phyloP scores from a whole-genome alignment of 1,140 invertebrate species.

The Semibalanus balanoides region DNA sequence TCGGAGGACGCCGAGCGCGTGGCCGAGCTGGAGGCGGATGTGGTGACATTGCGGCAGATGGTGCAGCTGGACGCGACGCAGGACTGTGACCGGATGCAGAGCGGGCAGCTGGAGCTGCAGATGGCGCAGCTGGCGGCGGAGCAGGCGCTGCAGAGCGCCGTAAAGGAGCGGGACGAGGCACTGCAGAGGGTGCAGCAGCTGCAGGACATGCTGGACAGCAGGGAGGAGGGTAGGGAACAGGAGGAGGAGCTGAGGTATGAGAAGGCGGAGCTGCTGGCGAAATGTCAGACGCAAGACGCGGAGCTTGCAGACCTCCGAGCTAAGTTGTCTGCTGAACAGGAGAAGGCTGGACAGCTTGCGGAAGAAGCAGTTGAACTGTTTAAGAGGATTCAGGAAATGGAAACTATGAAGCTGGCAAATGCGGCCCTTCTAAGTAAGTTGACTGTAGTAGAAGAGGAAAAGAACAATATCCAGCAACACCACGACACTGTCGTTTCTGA shows the following conservation, averaged over 20 bases:
- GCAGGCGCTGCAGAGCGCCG: too few species aligned
- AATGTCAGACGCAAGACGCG: not conserved
- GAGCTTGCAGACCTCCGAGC: not conserved
- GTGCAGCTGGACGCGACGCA: not conserved
- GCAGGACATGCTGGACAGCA: not conserved
- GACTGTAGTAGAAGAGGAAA: too few species aligned
- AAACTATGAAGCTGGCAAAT: not conserved
- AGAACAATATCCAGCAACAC: too few species aligned
- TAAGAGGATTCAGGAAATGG: not conserved
- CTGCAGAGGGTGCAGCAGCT: not conserved
- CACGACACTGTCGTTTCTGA: too few species aligned
- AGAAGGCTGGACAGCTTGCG: not conserved
- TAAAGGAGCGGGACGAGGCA: not conserved
- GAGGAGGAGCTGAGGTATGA: not conserved
- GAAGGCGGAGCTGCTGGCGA: not conserved
- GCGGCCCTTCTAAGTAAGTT: not conserved
- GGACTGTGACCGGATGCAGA: not conserved
- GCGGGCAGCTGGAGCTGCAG: not conserved
- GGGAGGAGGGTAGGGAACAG: not conserved
- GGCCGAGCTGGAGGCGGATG: not conserved
- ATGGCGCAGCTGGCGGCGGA: not conserved
- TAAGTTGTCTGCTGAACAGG: not conserved
- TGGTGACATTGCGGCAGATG: not conserved
- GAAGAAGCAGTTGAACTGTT: not conserved
- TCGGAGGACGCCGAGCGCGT: not conserved